Evolutionary conservation across 1,140 invertebrate genomes (phyloP).

Genomic region (Argopecten irradians): DNA sequence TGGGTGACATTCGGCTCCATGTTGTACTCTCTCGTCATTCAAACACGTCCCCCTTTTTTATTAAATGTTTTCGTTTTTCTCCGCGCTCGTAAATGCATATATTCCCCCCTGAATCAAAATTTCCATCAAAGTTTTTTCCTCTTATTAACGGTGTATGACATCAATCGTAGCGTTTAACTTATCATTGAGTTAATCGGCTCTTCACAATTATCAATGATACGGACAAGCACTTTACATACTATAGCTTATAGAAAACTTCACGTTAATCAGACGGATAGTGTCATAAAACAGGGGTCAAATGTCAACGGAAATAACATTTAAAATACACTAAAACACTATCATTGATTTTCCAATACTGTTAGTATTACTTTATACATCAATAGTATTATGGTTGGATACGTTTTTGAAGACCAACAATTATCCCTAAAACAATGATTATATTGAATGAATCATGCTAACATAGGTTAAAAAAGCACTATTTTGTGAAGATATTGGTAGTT

Average conservation of each 20-base stretch:
- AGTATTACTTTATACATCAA: no score
- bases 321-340: no score
- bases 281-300: no score
- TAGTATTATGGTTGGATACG: no score
- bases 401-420: no score
- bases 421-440: no score
- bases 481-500: no score
- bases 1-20: constrained; percentile 19
- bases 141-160: neutral
- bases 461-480: no score
- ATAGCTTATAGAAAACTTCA: neutral
- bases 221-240: neutral
- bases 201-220: neutral
- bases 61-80: neutral
- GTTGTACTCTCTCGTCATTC: neutral
- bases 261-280: neutral
- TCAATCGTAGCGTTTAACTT: no score
- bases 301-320: no score
- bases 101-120: neutral
- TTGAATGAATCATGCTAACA: no score
- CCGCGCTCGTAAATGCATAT: neutral
- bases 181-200: constrained; percentile 13
- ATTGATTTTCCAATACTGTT: no score
- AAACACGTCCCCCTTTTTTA: neutral
- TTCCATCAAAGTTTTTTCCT: neutral